Evolutionary conservation across 1,140 invertebrate genomes (phyloP), one percentile per base, ranked within the genome.

Genomic region (Lordiphosa collinella): DNA sequence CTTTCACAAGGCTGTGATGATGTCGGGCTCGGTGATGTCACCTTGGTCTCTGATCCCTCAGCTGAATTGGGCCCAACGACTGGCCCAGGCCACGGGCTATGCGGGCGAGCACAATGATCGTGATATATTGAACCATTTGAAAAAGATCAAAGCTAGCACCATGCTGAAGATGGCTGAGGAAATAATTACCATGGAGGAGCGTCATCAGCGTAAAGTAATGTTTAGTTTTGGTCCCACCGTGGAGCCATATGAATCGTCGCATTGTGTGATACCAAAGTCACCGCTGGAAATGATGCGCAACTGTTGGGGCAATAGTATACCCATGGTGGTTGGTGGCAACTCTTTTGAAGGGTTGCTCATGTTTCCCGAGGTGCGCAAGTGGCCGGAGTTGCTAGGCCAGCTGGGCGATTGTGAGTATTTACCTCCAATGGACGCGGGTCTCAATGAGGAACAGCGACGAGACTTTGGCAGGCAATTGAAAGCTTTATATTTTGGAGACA

Each of bases 151-250:
- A 53, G 69, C 79, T 43, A 91, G 90, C 56, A 92, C 91, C 10
- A 94, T 94, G 34, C 90, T 90, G 11, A 91, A 91, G 54, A 50
- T 68, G 25, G 56, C 69, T 6, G 70, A 84, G 11, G 63, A 82
- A 8, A 64, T 88, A 4, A 59, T 85, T 10, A 86, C 78, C 34
- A 75, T 79, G 50, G 86, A 88, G 31, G 82, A 86, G 52, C 69
- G 80, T 1, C 75, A 84, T 34, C 64, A 84, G 48, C 73, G 85
- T 6, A 56, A 84, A 4, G 58, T 87, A 1, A 75, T 80, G 66
- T 86, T 79, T 32, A 52, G 74, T 40, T 89, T 88, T 53, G 86
- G 71, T 0, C 89, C 89, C 10, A 86, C 86, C 8, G 56, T 90
- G 4, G 90, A 90, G 37, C 89, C 88, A 10, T 87, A 87, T 18